Evolutionary conservation across 2,113 vertebrate genomes (phyloP), one percentile per base, ranked within the genome.

Genomic region (Gavia stellata): DNA sequence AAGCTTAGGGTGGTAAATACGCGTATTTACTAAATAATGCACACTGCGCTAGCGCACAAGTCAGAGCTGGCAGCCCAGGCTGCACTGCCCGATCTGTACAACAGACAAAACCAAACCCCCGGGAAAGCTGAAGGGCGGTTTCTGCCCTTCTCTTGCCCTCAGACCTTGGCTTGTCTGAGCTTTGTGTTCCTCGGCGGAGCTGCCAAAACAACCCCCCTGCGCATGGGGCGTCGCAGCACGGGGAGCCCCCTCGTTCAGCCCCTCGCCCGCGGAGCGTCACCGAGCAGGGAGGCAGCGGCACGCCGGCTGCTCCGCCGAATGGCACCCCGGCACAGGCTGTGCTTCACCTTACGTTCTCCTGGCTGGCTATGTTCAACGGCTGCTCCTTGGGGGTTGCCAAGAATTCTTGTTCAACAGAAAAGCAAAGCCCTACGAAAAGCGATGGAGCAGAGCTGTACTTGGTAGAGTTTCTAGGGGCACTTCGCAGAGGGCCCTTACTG

Each of bases 191-290:
- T 74, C 28, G 14, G 62, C 1, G 3, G 34, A 58, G 82, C 45
- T 47, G 38, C n/a, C 8, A 1, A 25, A 79, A 70, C 33, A 49
- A 75, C 52, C 0, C 7, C 16, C 9, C 26, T 15, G 12, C 28
- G 55, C 18, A 0, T 1, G 29, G 28, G 45, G 72, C 0, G 0
- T 20, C 0, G 0, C 62, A 44, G 47, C 25, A 14, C 0, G 0
- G 53, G 55, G 52, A 82, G 28, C 18, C 56, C 61, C 88, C 36
- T 78, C 0, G 2, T 19, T 31, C 80, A 40, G 47, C 61, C 31
- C 53, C 29, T 36, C 0, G 0, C 18, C 17, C 2, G 1, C 1
- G 13, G 68, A n/a, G 63, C 2, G 29, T 24, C 53, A 15, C 44
- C 0, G 1, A 56, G 65, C 31, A 38, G 23, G 58, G 70, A 75